Percentiles rank a stretch among this genome's conserved stretches.
phyloP scores from a whole-genome alignment of 2,888 invertebrate species.

The Dilophus febrilis region DNA sequence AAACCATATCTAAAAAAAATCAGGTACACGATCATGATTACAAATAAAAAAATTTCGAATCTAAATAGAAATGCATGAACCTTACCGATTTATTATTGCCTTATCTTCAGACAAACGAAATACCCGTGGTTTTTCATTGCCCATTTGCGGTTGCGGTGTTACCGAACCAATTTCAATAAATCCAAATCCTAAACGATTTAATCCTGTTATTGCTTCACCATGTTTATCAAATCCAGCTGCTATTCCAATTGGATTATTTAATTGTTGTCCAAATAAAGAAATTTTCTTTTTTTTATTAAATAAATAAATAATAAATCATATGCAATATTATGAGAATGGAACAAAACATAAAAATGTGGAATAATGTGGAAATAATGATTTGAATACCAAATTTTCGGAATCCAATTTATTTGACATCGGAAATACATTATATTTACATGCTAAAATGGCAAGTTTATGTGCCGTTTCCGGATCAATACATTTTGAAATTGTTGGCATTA shows the following conservation, averaged over 20 bases:
- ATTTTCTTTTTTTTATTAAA: conserved; percentile 53
- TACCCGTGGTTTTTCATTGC: conserved; percentile 84
- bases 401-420: conserved; percentile 42
- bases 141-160: conserved; percentile 82
- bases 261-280: conserved; percentile 44
- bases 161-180: conserved; percentile 94
- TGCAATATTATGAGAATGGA: conserved; percentile 15
- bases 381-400: conserved; percentile 28
- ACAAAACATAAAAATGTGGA: background rate
- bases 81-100: conserved; percentile 79
- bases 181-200: conserved; percentile 77
- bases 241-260: conserved; percentile 87
- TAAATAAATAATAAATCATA: background rate
- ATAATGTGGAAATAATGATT: background rate
- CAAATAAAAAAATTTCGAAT: conserved; percentile 2
- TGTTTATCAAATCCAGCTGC: conserved; percentile 99
- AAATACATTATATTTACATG: conserved; percentile 59
- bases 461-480: conserved; percentile 64
- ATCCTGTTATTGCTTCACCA: conserved; percentile 72
- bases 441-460: conserved; percentile 59
- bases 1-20: conserved; percentile 57
- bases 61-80: background rate
- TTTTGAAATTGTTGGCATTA: conserved; percentile 56
- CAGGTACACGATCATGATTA: too few species aligned
- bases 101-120: conserved; percentile 71